These are phyloP conservation scores for Limnephilus auricula DNA, from an alignment of 2,888 invertebrate genomes.

Conservation along the genomic window DNA sequence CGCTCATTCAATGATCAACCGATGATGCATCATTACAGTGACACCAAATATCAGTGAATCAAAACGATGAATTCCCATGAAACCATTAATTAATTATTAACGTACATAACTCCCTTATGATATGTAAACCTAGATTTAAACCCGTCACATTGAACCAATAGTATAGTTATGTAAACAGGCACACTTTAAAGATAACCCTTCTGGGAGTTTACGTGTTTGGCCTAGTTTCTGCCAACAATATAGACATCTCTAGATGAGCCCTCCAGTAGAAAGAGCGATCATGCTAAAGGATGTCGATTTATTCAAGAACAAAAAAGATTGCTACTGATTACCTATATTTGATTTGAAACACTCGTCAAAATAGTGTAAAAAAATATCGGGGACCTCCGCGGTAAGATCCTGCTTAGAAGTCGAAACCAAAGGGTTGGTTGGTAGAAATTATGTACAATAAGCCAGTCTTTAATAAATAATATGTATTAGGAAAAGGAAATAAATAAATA, in stretches of 20 bases:
- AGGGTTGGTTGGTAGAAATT: too few species aligned
- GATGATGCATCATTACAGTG: background rate
- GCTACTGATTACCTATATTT: too few species aligned
- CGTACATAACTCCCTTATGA: background rate
- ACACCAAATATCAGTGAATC: background rate
- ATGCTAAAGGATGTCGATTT: too few species aligned
- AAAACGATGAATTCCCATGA: background rate
- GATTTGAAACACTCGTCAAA: too few species aligned
- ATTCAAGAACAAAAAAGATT: too few species aligned
- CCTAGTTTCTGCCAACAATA: background rate
- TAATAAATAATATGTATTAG: too few species aligned
- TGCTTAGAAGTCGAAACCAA: too few species aligned
- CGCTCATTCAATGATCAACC: background rate
- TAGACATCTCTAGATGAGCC: background rate
- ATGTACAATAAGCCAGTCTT: too few species aligned
- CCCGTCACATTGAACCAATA: background rate
- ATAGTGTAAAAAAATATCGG: too few species aligned
- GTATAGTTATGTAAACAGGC: background rate
- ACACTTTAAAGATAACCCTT: background rate
- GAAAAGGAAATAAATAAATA: too few species aligned
- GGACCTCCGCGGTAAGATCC: too few species aligned
- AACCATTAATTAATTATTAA: background rate
- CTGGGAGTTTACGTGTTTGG: conserved; percentile 8
- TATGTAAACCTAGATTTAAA: background rate
- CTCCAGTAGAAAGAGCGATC: background rate